Conservation (phyloP, 92 coral and sea anemone species). For the Epizoanthus scotinus region DNA sequence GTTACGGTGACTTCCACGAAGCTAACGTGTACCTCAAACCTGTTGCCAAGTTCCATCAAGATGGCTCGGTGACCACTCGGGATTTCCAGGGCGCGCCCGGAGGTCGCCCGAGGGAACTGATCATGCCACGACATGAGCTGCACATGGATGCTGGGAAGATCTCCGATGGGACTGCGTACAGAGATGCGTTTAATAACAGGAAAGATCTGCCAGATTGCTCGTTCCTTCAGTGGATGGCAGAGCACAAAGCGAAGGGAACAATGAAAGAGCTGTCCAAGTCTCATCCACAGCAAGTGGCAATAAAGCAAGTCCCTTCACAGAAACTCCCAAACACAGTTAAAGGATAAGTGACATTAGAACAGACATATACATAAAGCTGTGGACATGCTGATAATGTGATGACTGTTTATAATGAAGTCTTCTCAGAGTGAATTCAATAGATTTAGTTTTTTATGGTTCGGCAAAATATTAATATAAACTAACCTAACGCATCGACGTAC, state of each 20-base stretch:
- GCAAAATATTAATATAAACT: too few species aligned
- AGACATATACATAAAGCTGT: too few species aligned
- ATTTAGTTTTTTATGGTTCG: too few species aligned
- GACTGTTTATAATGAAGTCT: too few species aligned
- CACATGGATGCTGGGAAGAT: constrained; percentile 55
- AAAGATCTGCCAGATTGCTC: constrained; percentile 71
- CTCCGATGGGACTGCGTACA: constrained; percentile 67
- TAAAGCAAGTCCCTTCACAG: too few species aligned
- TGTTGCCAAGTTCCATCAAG: constrained; percentile 77
- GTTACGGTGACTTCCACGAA: constrained; percentile 95
- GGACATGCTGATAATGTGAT: too few species aligned
- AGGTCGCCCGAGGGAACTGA: constrained; percentile 79
- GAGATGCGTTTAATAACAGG: constrained; percentile 65
- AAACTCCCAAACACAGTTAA: too few species aligned
- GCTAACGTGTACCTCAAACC: constrained; percentile 82
- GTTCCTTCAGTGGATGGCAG: constrained; percentile 72
- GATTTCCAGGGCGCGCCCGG: constrained; percentile 88
- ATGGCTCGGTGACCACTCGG: constrained; percentile 87
- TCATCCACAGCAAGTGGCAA: too few species aligned
- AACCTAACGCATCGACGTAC: too few species aligned
- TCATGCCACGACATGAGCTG: constrained; percentile 71
- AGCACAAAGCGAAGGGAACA: constrained; percentile 62
- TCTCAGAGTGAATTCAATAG: too few species aligned
- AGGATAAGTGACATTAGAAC: too few species aligned
- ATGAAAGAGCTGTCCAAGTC: background rate